Percentiles rank a stretch among this genome's conserved stretches.
Evolutionary conservation across 2,888 invertebrate genomes (phyloP).

Genomic region (Noctuana brunneofusca): DNA sequence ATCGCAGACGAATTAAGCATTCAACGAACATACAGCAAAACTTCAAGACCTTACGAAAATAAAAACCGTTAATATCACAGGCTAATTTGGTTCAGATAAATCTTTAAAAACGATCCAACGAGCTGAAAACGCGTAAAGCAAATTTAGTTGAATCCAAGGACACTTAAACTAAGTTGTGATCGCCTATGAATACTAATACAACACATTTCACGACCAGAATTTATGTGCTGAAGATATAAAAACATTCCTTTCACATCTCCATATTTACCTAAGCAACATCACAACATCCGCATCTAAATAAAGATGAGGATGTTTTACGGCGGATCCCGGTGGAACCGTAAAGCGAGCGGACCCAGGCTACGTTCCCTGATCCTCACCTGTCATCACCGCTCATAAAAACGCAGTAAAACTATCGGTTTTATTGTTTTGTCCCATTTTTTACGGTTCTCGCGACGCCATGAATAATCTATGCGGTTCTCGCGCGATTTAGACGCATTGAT

Average conservation of each 20-base stretch:
- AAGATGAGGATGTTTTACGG: slow-evolving; percentile 32
- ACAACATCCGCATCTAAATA: slow-evolving; percentile 22
- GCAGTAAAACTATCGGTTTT: slow-evolving; percentile 69
- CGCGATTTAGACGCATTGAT: slow-evolving; percentile 27
- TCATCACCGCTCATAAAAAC: slow-evolving; percentile 57
- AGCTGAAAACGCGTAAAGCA: too few species aligned
- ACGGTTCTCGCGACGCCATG: slow-evolving; percentile 54
- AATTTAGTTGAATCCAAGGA: too few species aligned
- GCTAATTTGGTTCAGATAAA: too few species aligned
- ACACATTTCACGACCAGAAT: too few species aligned
- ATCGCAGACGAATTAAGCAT: too few species aligned
- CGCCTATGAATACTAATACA: too few species aligned
- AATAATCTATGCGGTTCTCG: slow-evolving; percentile 48
- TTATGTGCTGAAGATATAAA: slow-evolving; percentile 4
- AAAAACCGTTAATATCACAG: too few species aligned
- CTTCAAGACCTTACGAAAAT: too few species aligned
- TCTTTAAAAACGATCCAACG: too few species aligned
- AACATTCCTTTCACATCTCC: slow-evolving; percentile 19
- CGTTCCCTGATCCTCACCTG: slow-evolving; percentile 56
- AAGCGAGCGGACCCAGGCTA: slow-evolving; percentile 24
- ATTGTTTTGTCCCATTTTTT: slow-evolving; percentile 63
- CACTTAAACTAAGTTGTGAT: too few species aligned
- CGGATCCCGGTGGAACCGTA: slow-evolving; percentile 30
- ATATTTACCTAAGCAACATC: slow-evolving; percentile 20
- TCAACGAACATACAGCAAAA: too few species aligned